A percentile compares a stretch with the other conserved stretches of the same genome.
Conservation (phyloP, 1,140 invertebrate genomes). For the Scaptodrosophila lebanonensis region DNA sequence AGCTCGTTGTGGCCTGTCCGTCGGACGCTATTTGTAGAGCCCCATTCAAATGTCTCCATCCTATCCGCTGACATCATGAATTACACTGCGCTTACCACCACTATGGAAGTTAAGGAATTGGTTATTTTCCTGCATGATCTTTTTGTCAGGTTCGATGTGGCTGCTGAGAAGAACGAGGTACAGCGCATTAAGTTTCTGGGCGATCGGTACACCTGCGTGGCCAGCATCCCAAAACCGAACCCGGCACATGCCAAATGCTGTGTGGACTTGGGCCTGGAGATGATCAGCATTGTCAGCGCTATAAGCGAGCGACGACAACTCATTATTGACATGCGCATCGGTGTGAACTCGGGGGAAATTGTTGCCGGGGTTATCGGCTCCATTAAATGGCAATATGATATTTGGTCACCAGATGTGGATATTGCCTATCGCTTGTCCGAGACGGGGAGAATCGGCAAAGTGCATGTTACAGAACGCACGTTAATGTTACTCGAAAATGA, state of each 20-base stretch:
- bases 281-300: conserved; percentile 91
- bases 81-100: conserved; percentile 91
- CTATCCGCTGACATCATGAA: conserved; percentile 97
- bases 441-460: conserved; percentile 88
- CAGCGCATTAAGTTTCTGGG: conserved; percentile 92
- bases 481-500: conserved; percentile 81
- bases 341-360: conserved; percentile 92
- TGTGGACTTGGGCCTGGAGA: conserved; percentile 89
- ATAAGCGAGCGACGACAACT: conserved; percentile 78
- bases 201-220: conserved; percentile 94
- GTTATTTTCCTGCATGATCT: conserved; percentile 94
- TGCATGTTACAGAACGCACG: conserved; percentile 88
- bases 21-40: conserved; percentile 90
- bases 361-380: conserved; percentile 91
- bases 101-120: conserved; percentile 86
- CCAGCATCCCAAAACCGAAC: conserved; percentile 86
- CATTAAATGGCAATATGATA: conserved; percentile 95
- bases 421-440: conserved; percentile 96
- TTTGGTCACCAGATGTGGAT: conserved; percentile 94
- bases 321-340: conserved; percentile 93
- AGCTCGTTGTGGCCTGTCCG: too few species aligned
- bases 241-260: conserved; percentile 89
- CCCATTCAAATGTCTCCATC: conserved; percentile 92
- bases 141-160: conserved; percentile 94
- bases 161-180: conserved; percentile 86